Evolutionary conservation across 2,888 invertebrate genomes (phyloP).

Genomic region (Calliscelio sp.): DNA sequence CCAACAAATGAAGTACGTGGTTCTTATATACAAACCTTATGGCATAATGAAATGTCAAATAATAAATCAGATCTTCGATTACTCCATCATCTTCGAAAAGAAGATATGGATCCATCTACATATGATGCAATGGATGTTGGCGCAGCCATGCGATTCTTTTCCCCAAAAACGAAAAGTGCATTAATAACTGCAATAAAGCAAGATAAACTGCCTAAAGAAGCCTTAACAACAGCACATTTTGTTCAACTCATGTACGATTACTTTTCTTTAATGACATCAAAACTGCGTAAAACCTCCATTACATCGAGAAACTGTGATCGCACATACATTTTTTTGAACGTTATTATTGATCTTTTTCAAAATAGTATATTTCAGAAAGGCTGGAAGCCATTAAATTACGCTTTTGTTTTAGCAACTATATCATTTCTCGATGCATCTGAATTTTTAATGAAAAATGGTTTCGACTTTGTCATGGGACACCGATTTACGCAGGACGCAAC

Average conservation of each 20-base stretch:
- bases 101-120: conserved; percentile 38
- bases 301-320: conserved; percentile 36
- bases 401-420: conserved; percentile 6
- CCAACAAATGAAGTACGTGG: conserved; percentile 25
- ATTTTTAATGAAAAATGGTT: conserved; percentile 32
- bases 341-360: conserved; percentile 35
- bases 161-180: conserved; percentile 40
- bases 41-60: conserved; percentile 49
- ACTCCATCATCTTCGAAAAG: conserved; percentile 39
- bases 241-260: conserved; percentile 20
- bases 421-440: conserved; percentile 33
- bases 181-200: conserved; percentile 42
- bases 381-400: conserved; percentile 43
- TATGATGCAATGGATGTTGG: conserved; percentile 58
- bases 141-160: conserved; percentile 46
- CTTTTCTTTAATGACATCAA: conserved; percentile 16
- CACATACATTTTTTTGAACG: conserved; percentile 39
- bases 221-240: conserved; percentile 37
- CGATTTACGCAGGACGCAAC: conserved; percentile 35
- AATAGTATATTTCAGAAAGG: conserved; percentile 4
- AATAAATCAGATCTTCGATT: conserved; percentile 22
- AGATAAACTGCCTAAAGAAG: conserved; percentile 16
- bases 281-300: conserved; percentile 31
- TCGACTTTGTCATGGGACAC: conserved; percentile 34
- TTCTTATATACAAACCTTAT: conserved; percentile 8